Evolutionary conservation across 2,888 invertebrate genomes (phyloP), one percentile per base, ranked within the genome.

Genomic region (Cyclophora punctaria): DNA sequence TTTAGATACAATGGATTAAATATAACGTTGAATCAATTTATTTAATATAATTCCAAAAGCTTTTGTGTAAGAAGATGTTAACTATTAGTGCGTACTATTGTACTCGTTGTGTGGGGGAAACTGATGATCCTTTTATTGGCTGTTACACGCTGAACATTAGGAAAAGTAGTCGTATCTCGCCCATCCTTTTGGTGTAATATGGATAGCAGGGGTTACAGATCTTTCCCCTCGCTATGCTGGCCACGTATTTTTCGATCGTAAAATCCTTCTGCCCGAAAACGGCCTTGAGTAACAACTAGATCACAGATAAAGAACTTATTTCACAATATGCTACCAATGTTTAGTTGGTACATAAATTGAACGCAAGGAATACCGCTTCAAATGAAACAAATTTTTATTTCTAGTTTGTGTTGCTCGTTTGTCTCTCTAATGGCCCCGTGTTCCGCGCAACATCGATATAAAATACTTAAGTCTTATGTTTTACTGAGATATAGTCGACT

Each of bases 241-340:
- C 66, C 73, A 72, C 74, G 73, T 73, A 67, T 58, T 50, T 63
- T 58, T 60, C 66, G 67, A 65, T 73, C 74, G 71, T 73, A 72
- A 73, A 73, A 73, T 70, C 70, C 67, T 67, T 72, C 71, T 66
- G 61, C 62, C 70, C 61, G 66, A 64, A 69, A 69, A 73, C 60
- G 63, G 62, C 73, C 70, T 66, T 71, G 69, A 71, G 64, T 71
- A 71, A 68, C 64, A 59, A 72, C 69, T 73, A 71, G 67, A 70
- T 72, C 73, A 71, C 62, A 67, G 69, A 69, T 69, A 73, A 56
- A 64, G 62, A 64, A 63, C 64, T 68, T 71, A 68, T 67, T 66
- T 68, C 64, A 65, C 70, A 69, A 71, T 69, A 63, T 61, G 68
- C 58, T 67, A 59, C 57, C 60, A 58, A 61, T 67, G 50, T 69